These are phyloP conservation scores for Campodea augens DNA, from an alignment of 1,140 invertebrate genomes.

Conservation along the genomic window DNA sequence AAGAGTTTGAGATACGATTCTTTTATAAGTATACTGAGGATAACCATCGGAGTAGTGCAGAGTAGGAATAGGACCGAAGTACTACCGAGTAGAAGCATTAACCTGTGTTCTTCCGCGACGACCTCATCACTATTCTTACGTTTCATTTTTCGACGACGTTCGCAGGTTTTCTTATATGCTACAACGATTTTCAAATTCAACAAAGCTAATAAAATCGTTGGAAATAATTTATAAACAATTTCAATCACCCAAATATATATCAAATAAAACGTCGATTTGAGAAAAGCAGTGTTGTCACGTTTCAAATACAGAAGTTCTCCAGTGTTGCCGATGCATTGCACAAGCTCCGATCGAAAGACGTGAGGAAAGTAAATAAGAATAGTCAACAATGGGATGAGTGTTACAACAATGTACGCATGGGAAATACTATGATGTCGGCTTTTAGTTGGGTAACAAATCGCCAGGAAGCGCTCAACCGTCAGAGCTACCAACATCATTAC, in stretches of 20 bases:
- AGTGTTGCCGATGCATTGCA: conserved; percentile 29
- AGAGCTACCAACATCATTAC: conserved; percentile 60
- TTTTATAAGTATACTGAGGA: conserved; percentile 45
- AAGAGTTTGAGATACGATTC: conserved; percentile 37
- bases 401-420: conserved; percentile 33
- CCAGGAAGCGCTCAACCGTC: conserved; percentile 58
- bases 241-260: conserved; percentile 42
- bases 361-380: conserved; percentile 43
- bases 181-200: conserved; percentile 48
- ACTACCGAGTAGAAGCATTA: conserved; percentile 45
- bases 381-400: conserved; percentile 36
- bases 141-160: conserved; percentile 39
- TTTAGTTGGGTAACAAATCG: conserved; percentile 48
- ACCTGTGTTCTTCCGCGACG: conserved; percentile 43
- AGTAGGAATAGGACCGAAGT: conserved; percentile 52
- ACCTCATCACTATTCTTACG: conserved; percentile 36
- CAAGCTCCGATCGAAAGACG: conserved; percentile 37
- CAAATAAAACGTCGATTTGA: conserved; percentile 31
- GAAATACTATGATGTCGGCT: conserved; percentile 37
- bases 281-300: conserved; percentile 31
- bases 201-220: conserved; percentile 41
- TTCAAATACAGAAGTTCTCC: conserved; percentile 33
- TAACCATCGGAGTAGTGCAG: conserved; percentile 54
- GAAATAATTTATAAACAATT: conserved; percentile 42
- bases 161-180: conserved; percentile 42